Evolutionary conservation across 2,888 invertebrate species (phyloP).

Genomic region (Resseliella maxima): DNA sequence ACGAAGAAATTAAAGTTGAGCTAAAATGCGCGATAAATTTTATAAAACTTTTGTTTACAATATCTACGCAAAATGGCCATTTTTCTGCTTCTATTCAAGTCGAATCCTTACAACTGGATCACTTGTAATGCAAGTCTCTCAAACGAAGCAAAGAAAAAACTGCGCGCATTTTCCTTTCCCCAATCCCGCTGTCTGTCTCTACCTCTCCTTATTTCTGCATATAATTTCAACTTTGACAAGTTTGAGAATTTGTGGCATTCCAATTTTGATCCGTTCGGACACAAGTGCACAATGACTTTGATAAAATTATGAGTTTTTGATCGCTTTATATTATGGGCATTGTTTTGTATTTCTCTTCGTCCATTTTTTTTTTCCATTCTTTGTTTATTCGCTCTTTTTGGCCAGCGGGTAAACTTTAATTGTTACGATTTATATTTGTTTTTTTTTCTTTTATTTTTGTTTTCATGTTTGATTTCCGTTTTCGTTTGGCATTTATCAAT

Average conservation of each 20-base stretch:
- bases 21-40: conserved; percentile 8
- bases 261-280: background rate
- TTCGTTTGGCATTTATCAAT: background rate
- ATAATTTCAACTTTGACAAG: conserved; percentile 10
- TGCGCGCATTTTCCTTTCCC: background rate
- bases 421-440: background rate
- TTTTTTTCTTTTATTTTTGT: background rate
- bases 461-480: conserved; percentile 4
- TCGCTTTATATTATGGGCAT: conserved; percentile 28
- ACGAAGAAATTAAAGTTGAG: background rate
- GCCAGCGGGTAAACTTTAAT: background rate
- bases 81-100: background rate
- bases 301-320: conserved; percentile 33
- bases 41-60: conserved; percentile 6
- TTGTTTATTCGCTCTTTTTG: background rate
- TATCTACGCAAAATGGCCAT: background rate
- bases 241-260: background rate
- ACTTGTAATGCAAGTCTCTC: background rate
- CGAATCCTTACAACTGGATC: background rate
- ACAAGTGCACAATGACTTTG: background rate
- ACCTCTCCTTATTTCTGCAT: background rate
- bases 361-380: background rate
- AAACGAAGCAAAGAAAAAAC: background rate
- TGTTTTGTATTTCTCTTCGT: background rate
- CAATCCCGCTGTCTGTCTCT: no score